phyloP scores from a whole-genome alignment of 2,888 invertebrate genomes.

The Euphydryas editha region DNA sequence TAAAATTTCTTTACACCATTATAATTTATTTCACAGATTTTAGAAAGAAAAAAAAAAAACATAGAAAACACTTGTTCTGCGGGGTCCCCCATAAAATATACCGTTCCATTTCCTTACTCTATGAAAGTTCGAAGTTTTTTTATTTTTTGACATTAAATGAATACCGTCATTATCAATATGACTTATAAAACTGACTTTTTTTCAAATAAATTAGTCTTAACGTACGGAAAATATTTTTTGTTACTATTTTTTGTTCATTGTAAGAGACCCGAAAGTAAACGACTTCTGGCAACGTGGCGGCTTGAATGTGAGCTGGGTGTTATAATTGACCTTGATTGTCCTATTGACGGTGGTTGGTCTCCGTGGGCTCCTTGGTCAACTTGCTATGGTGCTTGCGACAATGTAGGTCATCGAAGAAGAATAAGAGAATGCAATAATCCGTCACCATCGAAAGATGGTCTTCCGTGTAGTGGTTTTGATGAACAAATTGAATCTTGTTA shows the following conservation, averaged over 20 bases:
- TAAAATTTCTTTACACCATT: no score
- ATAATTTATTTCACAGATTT: no score
- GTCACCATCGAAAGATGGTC: conserved; percentile 68
- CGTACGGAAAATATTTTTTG: neutral
- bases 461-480: conserved; percentile 67
- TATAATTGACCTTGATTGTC: conserved; percentile 66
- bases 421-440: conserved; percentile 74
- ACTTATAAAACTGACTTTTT: neutral
- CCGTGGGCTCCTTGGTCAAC: conserved; percentile 74
- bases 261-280: conserved; percentile 60
- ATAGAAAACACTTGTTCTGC: no score
- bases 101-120: no score
- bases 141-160: neutral
- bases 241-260: conserved; percentile 41
- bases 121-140: no score
- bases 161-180: neutral
- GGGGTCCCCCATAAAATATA: neutral
- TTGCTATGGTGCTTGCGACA: conserved; percentile 77
- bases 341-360: conserved; percentile 79
- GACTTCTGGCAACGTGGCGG: conserved; percentile 66
- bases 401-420: conserved; percentile 66
- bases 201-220: conserved; percentile 10
- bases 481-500: conserved; percentile 70
- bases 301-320: conserved; percentile 73
- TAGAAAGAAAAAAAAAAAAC: no score